A percentile compares a stretch with the other conserved stretches of the same genome.
These are phyloP conservation scores for Eumacrocentrus americanus DNA, from an alignment of 2,888 invertebrate species.

Conservation along the genomic window DNA sequence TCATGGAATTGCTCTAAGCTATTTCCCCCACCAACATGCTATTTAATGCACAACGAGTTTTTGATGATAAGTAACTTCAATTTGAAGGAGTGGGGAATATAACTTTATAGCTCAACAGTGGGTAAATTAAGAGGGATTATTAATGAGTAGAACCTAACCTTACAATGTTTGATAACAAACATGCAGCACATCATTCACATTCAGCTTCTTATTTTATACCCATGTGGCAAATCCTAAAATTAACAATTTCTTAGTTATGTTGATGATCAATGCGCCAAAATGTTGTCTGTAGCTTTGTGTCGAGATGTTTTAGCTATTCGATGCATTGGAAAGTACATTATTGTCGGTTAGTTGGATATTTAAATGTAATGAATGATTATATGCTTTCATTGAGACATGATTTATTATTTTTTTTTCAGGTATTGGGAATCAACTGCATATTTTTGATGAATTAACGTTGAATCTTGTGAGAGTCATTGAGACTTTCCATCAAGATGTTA, in stretches of 20 bases:
- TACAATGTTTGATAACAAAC: background rate
- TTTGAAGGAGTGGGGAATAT: too few relatives aligned
- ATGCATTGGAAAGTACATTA: constrained; percentile 43
- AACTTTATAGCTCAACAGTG: too few relatives aligned
- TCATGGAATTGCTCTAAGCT: too few relatives aligned
- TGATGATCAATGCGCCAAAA: constrained; percentile 8
- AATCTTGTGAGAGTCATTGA: constrained; percentile 40
- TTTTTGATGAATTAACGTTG: constrained; percentile 33
- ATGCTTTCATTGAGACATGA: background rate
- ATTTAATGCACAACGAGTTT: too few relatives aligned
- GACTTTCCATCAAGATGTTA: constrained; percentile 47
- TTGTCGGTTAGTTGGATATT: constrained; percentile 47
- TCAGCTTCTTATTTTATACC: background rate
- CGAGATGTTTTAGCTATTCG: constrained; percentile 51
- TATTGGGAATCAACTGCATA: constrained; percentile 45
- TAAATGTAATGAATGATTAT: background rate
- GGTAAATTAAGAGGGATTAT: too few relatives aligned
- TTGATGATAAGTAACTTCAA: too few relatives aligned
- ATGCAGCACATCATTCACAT: too few relatives aligned
- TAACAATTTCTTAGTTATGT: background rate
- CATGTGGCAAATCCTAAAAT: background rate
- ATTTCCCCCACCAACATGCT: too few relatives aligned
- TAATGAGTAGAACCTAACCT: constrained; percentile 30
- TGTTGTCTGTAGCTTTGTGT: constrained; percentile 37
- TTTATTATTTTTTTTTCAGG: constrained; percentile 41